These are phyloP conservation scores for Marmota monax DNA, from an alignment of 2,113 vertebrate genomes.

Conservation along the genomic window DNA sequence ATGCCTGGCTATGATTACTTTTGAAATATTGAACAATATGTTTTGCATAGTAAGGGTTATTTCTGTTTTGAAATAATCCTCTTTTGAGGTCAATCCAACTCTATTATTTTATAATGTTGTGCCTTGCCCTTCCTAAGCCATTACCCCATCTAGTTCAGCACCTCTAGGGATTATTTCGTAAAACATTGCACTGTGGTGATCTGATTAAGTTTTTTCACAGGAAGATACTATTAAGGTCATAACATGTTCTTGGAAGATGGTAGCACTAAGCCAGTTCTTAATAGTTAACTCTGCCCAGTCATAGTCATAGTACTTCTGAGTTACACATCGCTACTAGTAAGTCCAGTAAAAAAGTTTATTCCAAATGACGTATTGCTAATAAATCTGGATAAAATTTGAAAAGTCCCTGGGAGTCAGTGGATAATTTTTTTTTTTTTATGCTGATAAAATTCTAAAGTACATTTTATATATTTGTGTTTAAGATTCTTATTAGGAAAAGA, in stretches of 20 bases:
- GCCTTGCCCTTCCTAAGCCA: neutral
- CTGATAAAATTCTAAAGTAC: constrained; percentile 34
- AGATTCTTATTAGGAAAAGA: constrained; percentile 29
- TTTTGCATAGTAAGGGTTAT: neutral
- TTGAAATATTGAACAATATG: neutral
- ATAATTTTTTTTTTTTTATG: constrained; percentile 11
- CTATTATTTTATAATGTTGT: constrained; percentile 18
- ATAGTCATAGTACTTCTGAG: constrained; percentile 67
- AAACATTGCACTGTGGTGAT: constrained; percentile 11
- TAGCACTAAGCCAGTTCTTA: constrained; percentile 31
- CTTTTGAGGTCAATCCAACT: neutral
- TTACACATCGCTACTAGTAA: constrained; percentile 75
- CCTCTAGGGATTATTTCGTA: neutral
- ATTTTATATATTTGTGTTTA: constrained; percentile 13
- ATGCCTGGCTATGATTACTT: neutral
- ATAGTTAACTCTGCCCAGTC: constrained; percentile 35
- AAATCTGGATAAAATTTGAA: constrained; percentile 58
- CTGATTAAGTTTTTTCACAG: constrained; percentile 33
- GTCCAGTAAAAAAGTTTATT: constrained; percentile 60
- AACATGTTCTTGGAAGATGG: constrained; percentile 70
- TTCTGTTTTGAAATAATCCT: constrained; percentile 43
- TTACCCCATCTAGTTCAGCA: neutral
- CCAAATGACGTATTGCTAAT: constrained; percentile 63
- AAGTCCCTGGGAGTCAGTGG: constrained; percentile 37
- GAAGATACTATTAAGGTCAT: constrained; percentile 1